These are phyloP conservation scores for Coregonus ussuriensis DNA, from an alignment of 2,797 vertebrate genomes.

Conservation along the genomic window DNA sequence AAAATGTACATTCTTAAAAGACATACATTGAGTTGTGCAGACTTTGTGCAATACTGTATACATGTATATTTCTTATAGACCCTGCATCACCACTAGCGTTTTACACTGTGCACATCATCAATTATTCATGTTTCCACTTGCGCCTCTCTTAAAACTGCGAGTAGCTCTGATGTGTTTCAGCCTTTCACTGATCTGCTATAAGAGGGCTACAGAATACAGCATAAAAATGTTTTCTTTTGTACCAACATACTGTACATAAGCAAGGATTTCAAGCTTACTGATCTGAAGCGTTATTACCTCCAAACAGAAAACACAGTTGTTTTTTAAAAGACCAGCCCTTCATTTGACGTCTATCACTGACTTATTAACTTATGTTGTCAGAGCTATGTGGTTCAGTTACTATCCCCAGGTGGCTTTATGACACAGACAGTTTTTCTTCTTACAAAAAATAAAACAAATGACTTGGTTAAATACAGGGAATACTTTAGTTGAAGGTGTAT, in stretches of 20 bases:
- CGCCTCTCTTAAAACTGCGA: constrained; percentile 41
- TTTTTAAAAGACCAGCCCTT: constrained; percentile 45
- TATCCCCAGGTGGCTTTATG: constrained; percentile 11
- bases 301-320: constrained; percentile 29
- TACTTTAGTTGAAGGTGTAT: constrained; percentile 11
- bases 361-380: constrained; percentile 10
- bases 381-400: constrained; percentile 14
- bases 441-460: constrained; percentile 14
- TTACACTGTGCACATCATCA: constrained; percentile 45
- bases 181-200: constrained; percentile 38
- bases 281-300: constrained; percentile 31
- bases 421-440: constrained; percentile 20
- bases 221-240: constrained; percentile 25
- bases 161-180: constrained; percentile 35
- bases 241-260: constrained; percentile 8
- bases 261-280: constrained; percentile 31
- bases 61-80: constrained; percentile 46
- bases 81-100: constrained; percentile 48
- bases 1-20: constrained; percentile 62
- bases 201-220: constrained; percentile 53
- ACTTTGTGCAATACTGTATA: constrained; percentile 60
- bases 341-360: constrained; percentile 31
- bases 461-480: constrained; percentile 18
- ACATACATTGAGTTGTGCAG: constrained; percentile 65
- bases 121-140: constrained; percentile 28